Percentiles rank a stretch among this genome's conserved stretches.
phyloP scores from a whole-genome alignment of 2,113 vertebrate genomes.

The Cinclus cinclus region DNA sequence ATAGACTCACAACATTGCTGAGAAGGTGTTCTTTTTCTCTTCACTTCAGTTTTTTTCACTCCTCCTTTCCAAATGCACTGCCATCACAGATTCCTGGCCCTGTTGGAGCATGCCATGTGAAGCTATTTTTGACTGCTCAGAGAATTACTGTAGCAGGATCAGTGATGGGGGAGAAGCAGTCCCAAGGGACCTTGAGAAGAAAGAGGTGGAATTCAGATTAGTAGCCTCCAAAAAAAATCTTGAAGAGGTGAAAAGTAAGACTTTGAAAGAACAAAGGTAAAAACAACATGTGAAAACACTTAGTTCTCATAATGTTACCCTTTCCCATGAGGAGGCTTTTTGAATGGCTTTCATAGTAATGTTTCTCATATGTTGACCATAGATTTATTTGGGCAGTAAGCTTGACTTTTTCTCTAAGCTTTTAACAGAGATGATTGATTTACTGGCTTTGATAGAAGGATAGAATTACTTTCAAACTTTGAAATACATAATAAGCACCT shows the following conservation, averaged over 20 bases:
- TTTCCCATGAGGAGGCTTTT: slow-evolving; percentile 53
- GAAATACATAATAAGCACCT: slow-evolving; percentile 43
- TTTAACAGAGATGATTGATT: slow-evolving; percentile 53
- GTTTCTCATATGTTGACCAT: slow-evolving; percentile 58
- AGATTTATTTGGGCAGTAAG: slow-evolving; percentile 35
- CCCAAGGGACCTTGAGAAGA: slow-evolving; percentile 19
- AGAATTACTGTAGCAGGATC: slow-evolving; percentile 6
- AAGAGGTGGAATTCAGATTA: slow-evolving; percentile 54
- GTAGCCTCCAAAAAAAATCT: slow-evolving; percentile 19
- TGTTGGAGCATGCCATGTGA: background rate
- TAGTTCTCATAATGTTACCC: slow-evolving; percentile 62
- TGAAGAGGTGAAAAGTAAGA: slow-evolving; percentile 42
- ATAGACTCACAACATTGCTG: background rate
- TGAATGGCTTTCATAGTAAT: slow-evolving; percentile 59
- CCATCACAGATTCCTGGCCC: background rate
- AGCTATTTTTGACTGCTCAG: slow-evolving; percentile 7
- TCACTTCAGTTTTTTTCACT: background rate
- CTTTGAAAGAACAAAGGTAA: slow-evolving; percentile 65
- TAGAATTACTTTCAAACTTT: slow-evolving; percentile 48
- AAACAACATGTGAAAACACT: slow-evolving; percentile 65
- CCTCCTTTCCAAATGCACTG: background rate
- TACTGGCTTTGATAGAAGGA: slow-evolving; percentile 31
- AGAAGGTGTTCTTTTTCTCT: background rate
- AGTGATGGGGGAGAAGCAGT: background rate
- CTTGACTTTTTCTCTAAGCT: slow-evolving; percentile 24